Evolutionary conservation across 2,888 invertebrate genomes (phyloP), one percentile per base, ranked within the genome.

Genomic region (Microctonus hyperodae): DNA sequence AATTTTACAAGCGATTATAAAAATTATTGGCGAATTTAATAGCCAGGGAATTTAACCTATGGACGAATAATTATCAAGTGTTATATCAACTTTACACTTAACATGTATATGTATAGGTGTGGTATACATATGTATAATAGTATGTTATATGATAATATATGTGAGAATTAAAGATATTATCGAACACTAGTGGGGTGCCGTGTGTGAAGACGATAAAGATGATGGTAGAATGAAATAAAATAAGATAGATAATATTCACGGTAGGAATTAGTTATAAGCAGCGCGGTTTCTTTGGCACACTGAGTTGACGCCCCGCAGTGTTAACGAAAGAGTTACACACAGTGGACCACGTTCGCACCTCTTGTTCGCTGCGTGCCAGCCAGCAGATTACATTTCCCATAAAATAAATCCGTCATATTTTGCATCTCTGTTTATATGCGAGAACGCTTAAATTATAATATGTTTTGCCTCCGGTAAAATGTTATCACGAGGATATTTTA

Each of bases 271-370:
- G 79, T 77, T 77, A 79, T n/a, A n/a, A 16, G 33, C 53, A 65
- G 81, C 79, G n/a, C n/a, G n/a, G 79, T 76, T 76, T 79, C 77
- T 79, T 77, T 77, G 73, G 76, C 70, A 75, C 73, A 64, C 57
- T n/a, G n/a, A 73, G 69, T 68, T 75, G 79, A 75, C 81, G 75
- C 80, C 82, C 81, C 79, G 78, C 74, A 74, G 82, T 73, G 82
- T 78, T 75, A 77, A 78, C 81, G 79, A 80, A 81, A 82, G 82
- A 81, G 80, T 81, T 81, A 81, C 79, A 78, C 76, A n/a, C n/a
- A n/a, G 77, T 75, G n/a, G 31, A n/a, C 11, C 16, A 31, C 79
- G 77, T 81, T 82, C 81, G 80, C 82, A 81, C 81, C 82, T 82
- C 80, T 51, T 79, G 78, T 79, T 78, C 76, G 35, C 61, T 60